These are phyloP conservation scores for Eudemis profundana DNA, from an alignment of 2,888 invertebrate species.

Conservation along the genomic window DNA sequence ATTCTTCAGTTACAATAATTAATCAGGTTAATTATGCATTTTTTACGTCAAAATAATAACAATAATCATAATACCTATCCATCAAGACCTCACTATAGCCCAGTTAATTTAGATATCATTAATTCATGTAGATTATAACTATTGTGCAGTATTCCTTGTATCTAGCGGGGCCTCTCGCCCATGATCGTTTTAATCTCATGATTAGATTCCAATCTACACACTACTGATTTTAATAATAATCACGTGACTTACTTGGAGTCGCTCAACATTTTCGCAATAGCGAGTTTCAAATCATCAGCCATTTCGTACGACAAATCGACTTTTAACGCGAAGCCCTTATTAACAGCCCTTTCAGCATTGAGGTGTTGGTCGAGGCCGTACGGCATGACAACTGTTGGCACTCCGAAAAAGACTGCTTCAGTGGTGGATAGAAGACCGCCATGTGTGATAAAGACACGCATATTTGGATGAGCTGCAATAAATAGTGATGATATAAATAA, in stretches of 20 bases:
- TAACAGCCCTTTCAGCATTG: constrained; percentile 40
- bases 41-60: too few species aligned
- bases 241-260: constrained; percentile 38
- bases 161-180: too few species aligned
- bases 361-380: constrained; percentile 42
- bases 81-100: too few species aligned
- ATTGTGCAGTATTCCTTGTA: too few species aligned
- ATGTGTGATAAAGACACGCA: constrained; percentile 42
- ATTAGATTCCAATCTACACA: too few species aligned
- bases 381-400: constrained; percentile 44
- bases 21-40: too few species aligned
- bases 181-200: too few species aligned
- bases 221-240: too few species aligned
- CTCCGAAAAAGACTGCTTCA: constrained; percentile 42
- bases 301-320: constrained; percentile 37
- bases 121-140: too few species aligned
- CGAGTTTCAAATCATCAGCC: constrained; percentile 26
- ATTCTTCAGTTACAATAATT: too few species aligned
- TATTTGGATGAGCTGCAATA: constrained; percentile 43
- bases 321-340: constrained; percentile 40
- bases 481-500: background rate
- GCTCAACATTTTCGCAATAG: constrained; percentile 29
- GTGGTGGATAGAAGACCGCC: constrained; percentile 43
- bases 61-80: too few species aligned
- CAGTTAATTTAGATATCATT: too few species aligned